Evolutionary conservation across 2,113 vertebrate genomes (phyloP), one percentile per base, ranked within the genome.

Genomic region (Nymphicus hollandicus): DNA sequence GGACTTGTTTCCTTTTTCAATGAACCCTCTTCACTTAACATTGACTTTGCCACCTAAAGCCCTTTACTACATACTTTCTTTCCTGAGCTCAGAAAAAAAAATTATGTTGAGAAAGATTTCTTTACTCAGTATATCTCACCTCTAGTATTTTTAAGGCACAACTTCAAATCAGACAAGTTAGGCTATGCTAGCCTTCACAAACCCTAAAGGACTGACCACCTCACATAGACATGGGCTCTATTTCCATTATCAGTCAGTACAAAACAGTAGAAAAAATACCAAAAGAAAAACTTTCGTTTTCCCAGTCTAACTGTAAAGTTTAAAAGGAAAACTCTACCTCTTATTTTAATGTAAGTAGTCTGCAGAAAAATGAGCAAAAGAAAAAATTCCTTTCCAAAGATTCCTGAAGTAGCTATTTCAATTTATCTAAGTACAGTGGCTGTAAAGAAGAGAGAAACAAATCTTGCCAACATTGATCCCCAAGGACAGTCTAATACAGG

Each of bases 211-310:
- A 58, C 13, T 9, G 7, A 5, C 7, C 16, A 33, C 6, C 13
- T 41, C 41, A 10, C 3, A 8, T 35, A 14, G 6, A n/a, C 1
- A 0, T 3, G 5, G 17, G 7, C 14, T 85, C 24, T 22, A 19
- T 5, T 69, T 89, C 43, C 47, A 4, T 6, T 47, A 39, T 18
- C 24, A 79, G 20, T 24, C 23, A 47, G 56, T 14, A 55, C 19
- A 74, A 87, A 88, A 39, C 7, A 85, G 17, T 10, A n/a, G 20
- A 69, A 49, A 65, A 94, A 88, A 47, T 9, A 43, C 10, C 6
- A 19, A 53, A 91, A 37, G 19, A 55, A 41, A 60, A 58, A 37
- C 5, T 31, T 46, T 3, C 7, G 9, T 58, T 58, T 58, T 49
- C 11, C 33, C 24, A 73, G 9, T 43, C 3, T 76, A 60, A 55